These are phyloP conservation scores for Epinotia demarniana DNA, from an alignment of 2,888 invertebrate genomes.

Conservation along the genomic window DNA sequence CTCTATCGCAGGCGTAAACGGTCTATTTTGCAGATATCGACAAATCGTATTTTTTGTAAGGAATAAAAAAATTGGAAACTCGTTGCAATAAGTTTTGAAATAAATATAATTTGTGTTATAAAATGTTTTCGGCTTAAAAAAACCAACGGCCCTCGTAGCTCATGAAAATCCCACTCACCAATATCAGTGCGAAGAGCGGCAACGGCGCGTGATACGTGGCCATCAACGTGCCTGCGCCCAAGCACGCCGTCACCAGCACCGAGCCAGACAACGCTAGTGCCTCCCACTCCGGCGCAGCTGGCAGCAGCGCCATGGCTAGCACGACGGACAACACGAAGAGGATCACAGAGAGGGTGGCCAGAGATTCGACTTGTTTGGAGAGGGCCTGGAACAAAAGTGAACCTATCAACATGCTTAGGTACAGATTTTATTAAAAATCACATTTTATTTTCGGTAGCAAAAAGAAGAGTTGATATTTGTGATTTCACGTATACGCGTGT, in stretches of 20 bases:
- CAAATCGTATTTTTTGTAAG: too few relatives aligned
- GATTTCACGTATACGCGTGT: too few relatives aligned
- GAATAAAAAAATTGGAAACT: too few relatives aligned
- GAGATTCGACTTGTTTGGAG: slow-evolving; percentile 70
- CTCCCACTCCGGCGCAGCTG: slow-evolving; percentile 86
- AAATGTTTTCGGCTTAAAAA: too few relatives aligned
- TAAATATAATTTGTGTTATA: too few relatives aligned
- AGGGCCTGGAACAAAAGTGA: slow-evolving; percentile 79
- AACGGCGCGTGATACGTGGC: slow-evolving; percentile 86
- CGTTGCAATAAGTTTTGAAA: too few relatives aligned
- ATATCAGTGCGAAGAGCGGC: slow-evolving; percentile 90
- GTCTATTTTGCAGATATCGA: too few relatives aligned
- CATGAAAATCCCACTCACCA: slow-evolving; percentile 77
- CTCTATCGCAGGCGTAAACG: too few relatives aligned
- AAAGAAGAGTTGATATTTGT: too few relatives aligned
- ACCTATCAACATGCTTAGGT: background rate
- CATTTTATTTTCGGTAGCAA: too few relatives aligned
- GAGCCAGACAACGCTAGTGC: slow-evolving; percentile 86
- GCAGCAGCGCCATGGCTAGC: slow-evolving; percentile 82
- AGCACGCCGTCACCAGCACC: slow-evolving; percentile 83
- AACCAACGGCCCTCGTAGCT: too few relatives aligned
- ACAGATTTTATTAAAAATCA: too few relatives aligned
- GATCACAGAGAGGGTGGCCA: slow-evolving; percentile 82
- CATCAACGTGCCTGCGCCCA: slow-evolving; percentile 86
- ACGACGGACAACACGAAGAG: slow-evolving; percentile 79